Percentiles rank a stretch among this genome's conserved stretches.
phyloP scores from a whole-genome alignment of 2,797 vertebrate species.

The Loris lydekkerianus region DNA sequence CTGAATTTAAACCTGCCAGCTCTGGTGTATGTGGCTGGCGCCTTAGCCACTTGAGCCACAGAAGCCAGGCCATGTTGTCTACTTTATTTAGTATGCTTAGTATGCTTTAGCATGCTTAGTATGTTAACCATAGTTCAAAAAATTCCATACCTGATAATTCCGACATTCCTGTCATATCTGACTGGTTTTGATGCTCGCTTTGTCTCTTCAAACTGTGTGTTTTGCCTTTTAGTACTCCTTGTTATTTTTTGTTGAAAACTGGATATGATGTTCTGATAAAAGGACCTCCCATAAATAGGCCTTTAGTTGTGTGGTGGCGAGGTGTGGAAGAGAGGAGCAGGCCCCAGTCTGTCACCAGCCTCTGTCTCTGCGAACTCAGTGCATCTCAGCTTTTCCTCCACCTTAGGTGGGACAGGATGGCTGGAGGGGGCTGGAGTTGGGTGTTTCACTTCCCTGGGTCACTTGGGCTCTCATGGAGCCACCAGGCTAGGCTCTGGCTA shows the following conservation, averaged over 20 bases:
- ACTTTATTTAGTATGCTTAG: not conserved
- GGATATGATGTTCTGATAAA: not conserved
- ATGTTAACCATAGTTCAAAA: not conserved
- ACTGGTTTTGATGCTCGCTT: not conserved
- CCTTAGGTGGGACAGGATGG: not conserved
- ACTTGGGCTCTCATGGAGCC: not conserved
- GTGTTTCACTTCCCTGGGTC: not conserved
- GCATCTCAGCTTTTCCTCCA: too few species aligned
- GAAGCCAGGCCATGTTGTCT: not conserved
- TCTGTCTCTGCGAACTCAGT: not conserved
- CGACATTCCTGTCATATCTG: not conserved
- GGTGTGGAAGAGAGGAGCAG: not conserved
- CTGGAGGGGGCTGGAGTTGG: not conserved
- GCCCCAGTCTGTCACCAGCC: not conserved
- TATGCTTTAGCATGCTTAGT: not conserved
- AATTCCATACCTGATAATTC: not conserved
- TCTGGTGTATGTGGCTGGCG: too few species aligned
- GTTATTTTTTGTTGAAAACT: not conserved
- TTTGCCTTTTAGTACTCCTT: not conserved
- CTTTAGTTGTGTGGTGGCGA: not conserved
- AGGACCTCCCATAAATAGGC: not conserved
- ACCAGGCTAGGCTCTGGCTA: too few species aligned
- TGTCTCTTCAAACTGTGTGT: not conserved
- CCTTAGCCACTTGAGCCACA: too few species aligned
- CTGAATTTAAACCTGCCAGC: too few species aligned